phyloP scores from a whole-genome alignment of 37 sponge, comb jelly and placozoan species.

The Eunapius fragilis region DNA sequence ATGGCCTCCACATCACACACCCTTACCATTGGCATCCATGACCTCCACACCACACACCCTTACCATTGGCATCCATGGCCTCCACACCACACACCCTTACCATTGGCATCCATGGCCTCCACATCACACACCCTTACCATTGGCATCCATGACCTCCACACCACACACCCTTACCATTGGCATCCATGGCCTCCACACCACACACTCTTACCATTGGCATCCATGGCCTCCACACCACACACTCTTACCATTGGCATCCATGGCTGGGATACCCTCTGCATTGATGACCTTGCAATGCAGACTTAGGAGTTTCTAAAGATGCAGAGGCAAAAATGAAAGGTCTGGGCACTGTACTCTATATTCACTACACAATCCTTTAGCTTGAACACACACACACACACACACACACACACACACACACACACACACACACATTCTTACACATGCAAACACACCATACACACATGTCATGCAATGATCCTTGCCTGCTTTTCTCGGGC shows the following conservation, averaged over 20 bases:
- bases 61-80: conserved; percentile 58
- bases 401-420: background rate
- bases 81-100: background rate
- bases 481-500: background rate
- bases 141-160: no score
- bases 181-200: no score
- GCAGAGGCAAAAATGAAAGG: background rate
- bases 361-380: background rate
- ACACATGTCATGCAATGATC: no score
- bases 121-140: background rate
- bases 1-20: no score
- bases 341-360: background rate
- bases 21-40: no score
- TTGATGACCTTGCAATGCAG: conserved; percentile 11
- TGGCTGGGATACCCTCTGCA: conserved; percentile 22
- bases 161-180: no score
- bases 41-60: background rate
- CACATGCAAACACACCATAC: background rate
- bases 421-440: background rate
- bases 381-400: background rate
- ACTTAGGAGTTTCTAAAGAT: background rate
- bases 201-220: no score
- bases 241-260: conserved; percentile 54
- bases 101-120: conserved; percentile 1
- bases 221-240: background rate